phyloP scores from a whole-genome alignment of 1,140 invertebrate species.

The Conus betulinus region DNA sequence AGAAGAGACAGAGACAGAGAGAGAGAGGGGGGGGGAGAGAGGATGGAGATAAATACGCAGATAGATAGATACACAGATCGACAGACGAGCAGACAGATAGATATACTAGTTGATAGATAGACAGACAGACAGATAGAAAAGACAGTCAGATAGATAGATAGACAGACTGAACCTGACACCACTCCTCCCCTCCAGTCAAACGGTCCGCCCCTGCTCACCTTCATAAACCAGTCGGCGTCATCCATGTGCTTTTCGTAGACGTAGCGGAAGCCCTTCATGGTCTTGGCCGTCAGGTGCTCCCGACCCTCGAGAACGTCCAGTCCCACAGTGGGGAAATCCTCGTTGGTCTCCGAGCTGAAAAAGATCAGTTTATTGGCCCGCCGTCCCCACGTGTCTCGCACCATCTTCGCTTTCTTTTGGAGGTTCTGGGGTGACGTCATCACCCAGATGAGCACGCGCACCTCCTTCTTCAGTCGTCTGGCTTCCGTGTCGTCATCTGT shows the following conservation, averaged over 20 bases:
- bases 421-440: conserved; percentile 95
- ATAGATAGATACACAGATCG: no score
- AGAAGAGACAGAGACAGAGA: no score
- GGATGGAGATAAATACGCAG: no score
- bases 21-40: no score
- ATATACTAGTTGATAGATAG: no score
- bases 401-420: conserved; percentile 90
- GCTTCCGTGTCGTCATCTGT: conserved; percentile 80
- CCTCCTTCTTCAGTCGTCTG: conserved; percentile 80
- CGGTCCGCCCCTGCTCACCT: conserved; percentile 62
- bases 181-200: no score
- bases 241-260: conserved; percentile 72
- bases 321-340: conserved; percentile 65
- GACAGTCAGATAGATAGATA: no score
- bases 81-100: no score
- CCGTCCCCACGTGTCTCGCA: conserved; percentile 96
- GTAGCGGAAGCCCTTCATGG: conserved; percentile 84
- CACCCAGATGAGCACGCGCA: conserved; percentile 93
- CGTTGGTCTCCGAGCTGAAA: conserved; percentile 64
- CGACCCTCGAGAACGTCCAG: conserved; percentile 63
- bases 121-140: no score
- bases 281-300: conserved; percentile 64
- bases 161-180: no score
- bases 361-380: conserved; percentile 84
- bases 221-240: conserved; percentile 72